Evolutionary conservation across 1,140 invertebrate genomes (phyloP).

Genomic region (Anoplolepis gracilipes): DNA sequence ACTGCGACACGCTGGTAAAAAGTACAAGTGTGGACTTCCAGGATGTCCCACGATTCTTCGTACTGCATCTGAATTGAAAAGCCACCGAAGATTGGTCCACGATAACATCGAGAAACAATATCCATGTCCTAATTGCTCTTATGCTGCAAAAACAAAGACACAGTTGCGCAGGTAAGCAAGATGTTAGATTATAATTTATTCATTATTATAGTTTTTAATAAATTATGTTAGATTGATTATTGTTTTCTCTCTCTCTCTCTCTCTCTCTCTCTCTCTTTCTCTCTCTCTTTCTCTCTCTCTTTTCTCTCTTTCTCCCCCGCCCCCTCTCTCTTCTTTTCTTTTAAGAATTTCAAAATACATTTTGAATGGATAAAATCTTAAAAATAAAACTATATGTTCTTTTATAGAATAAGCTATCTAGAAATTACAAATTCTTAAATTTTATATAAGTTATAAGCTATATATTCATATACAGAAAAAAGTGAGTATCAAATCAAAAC

Average conservation of each 20-base stretch:
- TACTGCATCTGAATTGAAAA: slow-evolving; percentile 86
- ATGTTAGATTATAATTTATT: not conserved
- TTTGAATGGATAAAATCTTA: no score
- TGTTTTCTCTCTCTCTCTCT: no score
- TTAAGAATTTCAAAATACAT: not conserved
- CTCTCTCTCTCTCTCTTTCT: no score
- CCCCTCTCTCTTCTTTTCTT: no score
- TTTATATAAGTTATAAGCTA: not conserved
- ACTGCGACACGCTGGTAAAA: slow-evolving; percentile 87
- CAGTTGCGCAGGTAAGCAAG: slow-evolving; percentile 87
- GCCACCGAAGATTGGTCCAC: slow-evolving; percentile 84
- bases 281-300: no score
- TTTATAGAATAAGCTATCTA: not conserved
- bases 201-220: not conserved
- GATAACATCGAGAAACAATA: slow-evolving; percentile 84
- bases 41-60: slow-evolving; percentile 87
- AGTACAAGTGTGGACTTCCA: slow-evolving; percentile 87
- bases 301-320: no score
- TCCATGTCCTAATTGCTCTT: slow-evolving; percentile 89
- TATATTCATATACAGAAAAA: no score
- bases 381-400: not conserved
- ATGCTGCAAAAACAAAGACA: slow-evolving; percentile 88
- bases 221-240: not conserved
- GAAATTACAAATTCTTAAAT: not conserved
- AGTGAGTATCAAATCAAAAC: no score